Evolutionary conservation across 2,797 vertebrate genomes (phyloP), one percentile per base, ranked within the genome.

Genomic region (Cossypha niveicapilla): DNA sequence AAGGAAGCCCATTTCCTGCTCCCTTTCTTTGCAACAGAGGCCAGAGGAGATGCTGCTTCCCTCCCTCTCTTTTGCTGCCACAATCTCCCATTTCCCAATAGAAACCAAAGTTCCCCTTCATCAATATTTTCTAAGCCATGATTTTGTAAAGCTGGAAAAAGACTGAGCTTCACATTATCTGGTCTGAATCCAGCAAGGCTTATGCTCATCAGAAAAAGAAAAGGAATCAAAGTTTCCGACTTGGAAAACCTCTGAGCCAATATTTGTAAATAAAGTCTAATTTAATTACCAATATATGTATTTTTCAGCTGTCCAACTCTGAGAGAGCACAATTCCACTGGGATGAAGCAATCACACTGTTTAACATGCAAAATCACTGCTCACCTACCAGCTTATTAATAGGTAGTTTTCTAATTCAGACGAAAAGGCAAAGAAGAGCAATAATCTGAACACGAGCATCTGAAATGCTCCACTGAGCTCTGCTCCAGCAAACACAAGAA

Each of bases 221-320:
- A 82, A 85, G 62, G 24, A 61, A 63, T 73, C 50, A 75, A 73
- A 42, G 79, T 61, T 58, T 65, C 57, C 4, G 17, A 92, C 66
- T 82, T 88, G 84, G 71, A 87, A 82, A 90, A 60, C 27, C 44
- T 74, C 75, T 67, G 48, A 88, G 56, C 18, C 48, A 83, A 2
- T 92, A 82, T 83, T 74, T 83, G 78, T 88, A 92, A 92, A 92
- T 80, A 39, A 85, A 79, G 25, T 48, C 81, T 70, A 71, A 82
- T 65, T 86, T 82, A 76, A 89, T 90, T 70, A 93, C 28, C 54
- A 60, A 57, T 65, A 42, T 13, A 60, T 81, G 13, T 24, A 61
- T 58, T 91, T 91, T 91, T 91, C 71, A 63, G 60, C 86, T 84
- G 34, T 41, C 80, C 53, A 91, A 62, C 27, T 65, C 30, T n/a